phyloP scores from a whole-genome alignment of 2,113 vertebrate species.

The Thunnus maccoyii region DNA sequence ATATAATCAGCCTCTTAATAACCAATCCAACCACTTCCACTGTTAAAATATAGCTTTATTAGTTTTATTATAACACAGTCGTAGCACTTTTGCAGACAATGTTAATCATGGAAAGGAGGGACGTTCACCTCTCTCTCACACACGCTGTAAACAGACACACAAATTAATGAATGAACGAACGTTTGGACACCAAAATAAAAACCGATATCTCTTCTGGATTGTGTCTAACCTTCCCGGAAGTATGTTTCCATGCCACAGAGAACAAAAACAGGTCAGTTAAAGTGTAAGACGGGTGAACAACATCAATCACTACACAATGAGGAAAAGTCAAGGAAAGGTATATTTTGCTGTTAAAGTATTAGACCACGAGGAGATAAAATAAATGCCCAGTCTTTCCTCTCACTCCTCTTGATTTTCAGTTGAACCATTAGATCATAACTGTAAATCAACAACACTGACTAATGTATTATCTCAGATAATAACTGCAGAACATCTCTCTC shows the following conservation, averaged over 20 bases:
- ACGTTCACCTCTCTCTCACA: conserved; percentile 38
- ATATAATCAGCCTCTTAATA: conserved; percentile 28
- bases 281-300: conserved; percentile 32
- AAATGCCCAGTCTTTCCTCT: conserved; percentile 40
- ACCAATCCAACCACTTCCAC: conserved; percentile 42
- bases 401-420: conserved; percentile 30
- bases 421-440: conserved; percentile 32
- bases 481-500: conserved; percentile 31
- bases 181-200: conserved; percentile 43
- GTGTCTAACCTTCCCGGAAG: conserved; percentile 13
- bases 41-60: conserved; percentile 85
- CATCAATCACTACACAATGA: conserved; percentile 35
- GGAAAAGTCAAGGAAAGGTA: conserved; percentile 36
- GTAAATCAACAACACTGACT: conserved; percentile 30
- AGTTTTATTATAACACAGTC: conserved; percentile 70
- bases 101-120: conserved; percentile 50
- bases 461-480: conserved; percentile 14
- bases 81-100: conserved; percentile 60
- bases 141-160: conserved; percentile 59
- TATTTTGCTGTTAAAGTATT: conserved; percentile 39
- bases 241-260: conserved; percentile 27
- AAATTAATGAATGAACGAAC: conserved; percentile 36
- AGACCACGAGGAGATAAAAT: conserved; percentile 40
- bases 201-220: conserved; percentile 25
- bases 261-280: conserved; percentile 27